phyloP scores from a whole-genome alignment of 1,140 invertebrate species.

The Papilio glaucus region DNA sequence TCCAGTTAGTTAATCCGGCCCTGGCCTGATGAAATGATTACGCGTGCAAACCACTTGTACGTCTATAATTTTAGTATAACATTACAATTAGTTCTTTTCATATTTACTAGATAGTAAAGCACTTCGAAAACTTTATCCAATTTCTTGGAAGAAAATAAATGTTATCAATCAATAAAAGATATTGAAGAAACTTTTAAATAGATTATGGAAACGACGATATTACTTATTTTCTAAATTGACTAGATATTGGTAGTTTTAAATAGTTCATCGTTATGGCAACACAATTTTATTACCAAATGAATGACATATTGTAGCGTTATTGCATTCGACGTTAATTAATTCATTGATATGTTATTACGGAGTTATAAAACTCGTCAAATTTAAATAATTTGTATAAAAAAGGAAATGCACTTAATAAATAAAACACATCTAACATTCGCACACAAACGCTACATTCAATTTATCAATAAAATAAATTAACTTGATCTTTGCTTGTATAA shows the following conservation, averaged over 20 bases:
- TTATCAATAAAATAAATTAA: slow-evolving; percentile 27
- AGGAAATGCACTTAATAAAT: slow-evolving; percentile 29
- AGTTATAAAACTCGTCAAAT: slow-evolving; percentile 56
- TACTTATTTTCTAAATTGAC: slow-evolving; percentile 71
- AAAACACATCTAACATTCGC: slow-evolving; percentile 23
- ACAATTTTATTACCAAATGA: neutral
- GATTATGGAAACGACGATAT: slow-evolving; percentile 45
- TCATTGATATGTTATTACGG: slow-evolving; percentile 72
- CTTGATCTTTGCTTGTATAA: slow-evolving; percentile 1
- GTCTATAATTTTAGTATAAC: slow-evolving; percentile 73
- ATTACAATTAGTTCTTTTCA: slow-evolving; percentile 78
- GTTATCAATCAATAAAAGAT: slow-evolving; percentile 26
- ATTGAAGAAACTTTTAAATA: slow-evolving; percentile 42
- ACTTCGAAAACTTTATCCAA: slow-evolving; percentile 79
- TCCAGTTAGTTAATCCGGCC: slow-evolving; percentile 16
- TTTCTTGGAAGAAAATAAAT: slow-evolving; percentile 53
- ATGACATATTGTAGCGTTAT: slow-evolving; percentile 52
- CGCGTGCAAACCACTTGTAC: slow-evolving; percentile 78
- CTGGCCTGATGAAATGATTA: slow-evolving; percentile 51
- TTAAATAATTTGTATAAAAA: slow-evolving; percentile 31
- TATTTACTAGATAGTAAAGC: slow-evolving; percentile 82
- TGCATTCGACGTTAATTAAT: slow-evolving; percentile 65
- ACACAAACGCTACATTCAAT: slow-evolving; percentile 40
- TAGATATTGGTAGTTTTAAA: slow-evolving; percentile 44
- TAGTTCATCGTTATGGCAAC: slow-evolving; percentile 20